A percentile compares a stretch with the other conserved stretches of the same genome.
Conservation (phyloP, 2,113 vertebrate genomes). For the Corythornis cristatus region DNA sequence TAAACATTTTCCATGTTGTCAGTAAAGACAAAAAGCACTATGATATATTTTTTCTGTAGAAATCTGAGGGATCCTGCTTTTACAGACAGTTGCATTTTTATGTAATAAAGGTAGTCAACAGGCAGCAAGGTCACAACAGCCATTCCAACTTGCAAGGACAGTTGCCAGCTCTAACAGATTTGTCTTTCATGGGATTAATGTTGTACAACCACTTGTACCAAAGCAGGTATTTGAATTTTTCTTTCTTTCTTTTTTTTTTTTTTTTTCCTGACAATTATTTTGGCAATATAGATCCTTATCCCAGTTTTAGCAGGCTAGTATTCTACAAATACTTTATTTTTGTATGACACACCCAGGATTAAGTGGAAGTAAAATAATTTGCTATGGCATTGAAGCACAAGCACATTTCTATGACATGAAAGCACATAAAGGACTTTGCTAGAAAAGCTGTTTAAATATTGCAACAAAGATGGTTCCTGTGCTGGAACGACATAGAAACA, state of each 20-base stretch:
- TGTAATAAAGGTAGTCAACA: background rate
- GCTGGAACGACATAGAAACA: background rate
- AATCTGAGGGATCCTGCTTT: background rate
- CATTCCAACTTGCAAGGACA: background rate
- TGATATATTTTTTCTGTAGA: background rate
- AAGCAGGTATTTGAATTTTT: background rate
- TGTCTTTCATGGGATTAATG: conserved; percentile 33
- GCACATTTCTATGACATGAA: background rate
- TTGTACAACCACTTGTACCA: background rate
- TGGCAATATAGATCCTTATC: background rate
- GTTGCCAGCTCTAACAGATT: conserved; percentile 9
- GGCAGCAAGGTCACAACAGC: background rate
- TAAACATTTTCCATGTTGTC: background rate
- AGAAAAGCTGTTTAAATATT: conserved; percentile 8
- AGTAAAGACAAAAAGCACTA: background rate
- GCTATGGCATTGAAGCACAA: background rate
- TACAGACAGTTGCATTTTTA: background rate
- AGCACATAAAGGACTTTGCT: background rate
- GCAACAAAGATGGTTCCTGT: background rate
- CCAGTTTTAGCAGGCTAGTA: background rate
- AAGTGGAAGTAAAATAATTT: background rate
- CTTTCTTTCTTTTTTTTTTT: background rate
- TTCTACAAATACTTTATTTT: background rate
- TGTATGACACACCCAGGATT: background rate
- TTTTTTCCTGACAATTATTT: background rate